phyloP scores from a whole-genome alignment of 1,140 invertebrate genomes.

The Octopus bimaculoides region DNA sequence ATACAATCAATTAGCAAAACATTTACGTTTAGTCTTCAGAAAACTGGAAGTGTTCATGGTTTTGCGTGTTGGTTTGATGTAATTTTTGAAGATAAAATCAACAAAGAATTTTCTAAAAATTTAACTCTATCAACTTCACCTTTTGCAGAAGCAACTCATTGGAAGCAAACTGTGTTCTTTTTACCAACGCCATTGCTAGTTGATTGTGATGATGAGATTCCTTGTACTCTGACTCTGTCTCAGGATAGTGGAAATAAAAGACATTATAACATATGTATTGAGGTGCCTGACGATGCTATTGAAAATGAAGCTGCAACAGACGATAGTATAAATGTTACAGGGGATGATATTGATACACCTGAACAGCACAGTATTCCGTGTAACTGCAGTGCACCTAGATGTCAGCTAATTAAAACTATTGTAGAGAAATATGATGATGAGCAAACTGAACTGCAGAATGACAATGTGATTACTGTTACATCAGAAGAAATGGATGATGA shows the following conservation, averaged over 20 bases:
- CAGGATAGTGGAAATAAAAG: background rate
- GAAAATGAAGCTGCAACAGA: background rate
- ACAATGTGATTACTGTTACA: background rate
- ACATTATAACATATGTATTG: slow-evolving; percentile 1
- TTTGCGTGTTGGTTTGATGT: slow-evolving; percentile 54
- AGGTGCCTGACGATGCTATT: background rate
- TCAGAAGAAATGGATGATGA: background rate
- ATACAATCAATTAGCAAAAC: slow-evolving; percentile 34
- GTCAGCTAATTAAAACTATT: background rate
- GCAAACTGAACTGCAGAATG: background rate
- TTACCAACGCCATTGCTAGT: slow-evolving; percentile 59
- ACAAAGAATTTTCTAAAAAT: slow-evolving; percentile 14
- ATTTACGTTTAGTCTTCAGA: slow-evolving; percentile 32
- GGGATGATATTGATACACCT: background rate
- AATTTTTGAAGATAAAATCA: slow-evolving; percentile 31
- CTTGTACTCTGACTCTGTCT: background rate
- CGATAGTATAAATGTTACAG: background rate
- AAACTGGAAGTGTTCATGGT: slow-evolving; percentile 39
- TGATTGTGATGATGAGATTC: slow-evolving; percentile 9
- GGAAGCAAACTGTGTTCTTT: slow-evolving; percentile 99
- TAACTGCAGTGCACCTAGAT: background rate
- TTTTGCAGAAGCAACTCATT: slow-evolving; percentile 87
- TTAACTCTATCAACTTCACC: slow-evolving; percentile 24
- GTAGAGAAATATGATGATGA: background rate
- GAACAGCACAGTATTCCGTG: background rate